These are phyloP conservation scores for Brachyptera risi DNA, from an alignment of 2,888 invertebrate genomes.

Conservation along the genomic window DNA sequence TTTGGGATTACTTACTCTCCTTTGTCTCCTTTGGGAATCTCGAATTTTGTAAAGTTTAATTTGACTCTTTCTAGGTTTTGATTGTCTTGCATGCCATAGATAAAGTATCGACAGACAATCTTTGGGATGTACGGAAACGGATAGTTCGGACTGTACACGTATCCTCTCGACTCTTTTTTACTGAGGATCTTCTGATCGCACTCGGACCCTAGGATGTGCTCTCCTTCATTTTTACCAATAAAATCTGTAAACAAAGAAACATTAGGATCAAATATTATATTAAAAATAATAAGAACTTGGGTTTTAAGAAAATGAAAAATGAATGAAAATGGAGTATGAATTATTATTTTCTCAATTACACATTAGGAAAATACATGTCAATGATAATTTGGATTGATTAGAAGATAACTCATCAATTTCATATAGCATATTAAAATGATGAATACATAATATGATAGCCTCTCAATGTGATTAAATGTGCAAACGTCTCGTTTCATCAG, in stretches of 20 bases:
- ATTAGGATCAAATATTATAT: neutral
- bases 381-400: too few species aligned
- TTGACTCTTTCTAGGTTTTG: conserved; percentile 93
- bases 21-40: conserved; percentile 79
- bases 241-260: conserved; percentile 61
- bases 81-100: conserved; percentile 96
- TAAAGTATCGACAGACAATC: conserved; percentile 95
- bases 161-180: conserved; percentile 86
- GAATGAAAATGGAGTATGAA: too few species aligned
- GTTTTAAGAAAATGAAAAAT: too few species aligned
- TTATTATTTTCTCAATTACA: too few species aligned
- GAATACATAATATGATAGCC: too few species aligned
- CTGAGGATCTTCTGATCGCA: conserved; percentile 98
- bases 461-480: too few species aligned
- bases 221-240: conserved; percentile 88
- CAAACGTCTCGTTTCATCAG: too few species aligned
- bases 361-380: too few species aligned
- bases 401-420: too few species aligned
- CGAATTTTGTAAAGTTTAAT: conserved; percentile 82
- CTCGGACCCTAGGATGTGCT: conserved; percentile 95
- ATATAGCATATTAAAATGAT: too few species aligned
- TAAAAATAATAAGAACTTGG: too few species aligned
- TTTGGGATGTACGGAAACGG: conserved; percentile 93
- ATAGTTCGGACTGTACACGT: conserved; percentile 94
- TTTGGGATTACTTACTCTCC: conserved; percentile 70